Evolutionary conservation across 2,888 invertebrate genomes (phyloP).

Genomic region (Nemotelus pantherinus): DNA sequence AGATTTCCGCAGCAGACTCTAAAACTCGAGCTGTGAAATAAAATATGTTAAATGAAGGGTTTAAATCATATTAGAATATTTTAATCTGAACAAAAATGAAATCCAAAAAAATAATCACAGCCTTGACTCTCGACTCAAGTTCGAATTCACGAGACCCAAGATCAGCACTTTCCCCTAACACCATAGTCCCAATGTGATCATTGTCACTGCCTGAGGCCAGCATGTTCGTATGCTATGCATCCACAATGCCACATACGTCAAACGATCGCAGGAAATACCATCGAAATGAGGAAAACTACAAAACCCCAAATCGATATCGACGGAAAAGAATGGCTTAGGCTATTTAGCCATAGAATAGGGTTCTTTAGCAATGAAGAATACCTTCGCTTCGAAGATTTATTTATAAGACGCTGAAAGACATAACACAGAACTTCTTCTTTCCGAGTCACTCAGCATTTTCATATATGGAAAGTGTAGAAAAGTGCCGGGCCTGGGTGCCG

Average conservation of each 20-base stretch:
- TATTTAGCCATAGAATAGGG: conserved; percentile 44
- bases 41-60: too few species aligned
- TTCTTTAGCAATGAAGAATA: conserved; percentile 27
- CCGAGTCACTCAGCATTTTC: conserved; percentile 45
- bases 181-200: background rate
- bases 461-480: conserved; percentile 43
- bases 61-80: too few species aligned
- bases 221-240: background rate
- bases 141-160: too few species aligned
- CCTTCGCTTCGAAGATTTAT: conserved; percentile 47
- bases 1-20: too few species aligned
- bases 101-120: too few species aligned
- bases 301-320: conserved; percentile 22
- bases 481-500: background rate
- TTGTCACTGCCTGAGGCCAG: background rate
- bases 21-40: too few species aligned
- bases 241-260: background rate
- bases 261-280: conserved; percentile 6
- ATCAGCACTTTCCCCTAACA: background rate
- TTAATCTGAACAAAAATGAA: too few species aligned
- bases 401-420: conserved; percentile 46
- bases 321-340: conserved; percentile 48
- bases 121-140: too few species aligned
- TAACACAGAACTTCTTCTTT: conserved; percentile 41
- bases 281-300: background rate